A percentile compares a stretch with the other conserved stretches of the same genome.
phyloP scores from a whole-genome alignment of 2,113 vertebrate species.

The Salvelinus namaycush region DNA sequence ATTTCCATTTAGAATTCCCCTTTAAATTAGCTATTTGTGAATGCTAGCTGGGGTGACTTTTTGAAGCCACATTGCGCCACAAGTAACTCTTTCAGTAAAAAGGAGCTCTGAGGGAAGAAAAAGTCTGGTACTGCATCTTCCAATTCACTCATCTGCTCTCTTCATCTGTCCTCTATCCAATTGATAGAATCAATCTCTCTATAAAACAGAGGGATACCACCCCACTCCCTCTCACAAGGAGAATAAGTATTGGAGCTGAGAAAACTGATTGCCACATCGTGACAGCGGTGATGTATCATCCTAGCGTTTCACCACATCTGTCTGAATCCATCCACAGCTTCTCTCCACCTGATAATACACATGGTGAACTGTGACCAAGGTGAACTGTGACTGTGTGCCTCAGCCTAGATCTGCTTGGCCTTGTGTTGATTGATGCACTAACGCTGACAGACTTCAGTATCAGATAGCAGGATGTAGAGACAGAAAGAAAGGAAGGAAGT shows the following conservation, averaged over 20 bases:
- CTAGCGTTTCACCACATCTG: background rate
- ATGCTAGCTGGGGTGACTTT: conserved; percentile 55
- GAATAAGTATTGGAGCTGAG: background rate
- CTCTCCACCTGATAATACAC: background rate
- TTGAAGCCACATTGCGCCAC: conserved; percentile 65
- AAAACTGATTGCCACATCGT: background rate
- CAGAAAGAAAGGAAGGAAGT: too few species aligned
- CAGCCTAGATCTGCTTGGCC: background rate
- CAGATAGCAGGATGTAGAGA: too few species aligned
- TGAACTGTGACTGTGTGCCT: background rate
- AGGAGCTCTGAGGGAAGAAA: conserved; percentile 28
- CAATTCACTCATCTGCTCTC: conserved; percentile 15
- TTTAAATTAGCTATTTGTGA: conserved; percentile 74
- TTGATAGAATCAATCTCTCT: background rate
- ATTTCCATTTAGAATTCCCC: conserved; percentile 77
- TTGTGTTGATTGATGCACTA: background rate
- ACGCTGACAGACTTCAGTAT: too few species aligned
- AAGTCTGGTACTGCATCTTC: too few species aligned
- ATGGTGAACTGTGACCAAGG: background rate
- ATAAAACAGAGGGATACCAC: background rate
- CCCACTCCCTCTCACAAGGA: background rate
- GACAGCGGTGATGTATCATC: background rate
- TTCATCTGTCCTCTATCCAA: background rate
- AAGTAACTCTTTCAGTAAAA: conserved; percentile 60
- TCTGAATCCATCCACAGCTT: background rate